phyloP scores from a whole-genome alignment of 2,113 vertebrate species.

The Drymodes brunneopygia region DNA sequence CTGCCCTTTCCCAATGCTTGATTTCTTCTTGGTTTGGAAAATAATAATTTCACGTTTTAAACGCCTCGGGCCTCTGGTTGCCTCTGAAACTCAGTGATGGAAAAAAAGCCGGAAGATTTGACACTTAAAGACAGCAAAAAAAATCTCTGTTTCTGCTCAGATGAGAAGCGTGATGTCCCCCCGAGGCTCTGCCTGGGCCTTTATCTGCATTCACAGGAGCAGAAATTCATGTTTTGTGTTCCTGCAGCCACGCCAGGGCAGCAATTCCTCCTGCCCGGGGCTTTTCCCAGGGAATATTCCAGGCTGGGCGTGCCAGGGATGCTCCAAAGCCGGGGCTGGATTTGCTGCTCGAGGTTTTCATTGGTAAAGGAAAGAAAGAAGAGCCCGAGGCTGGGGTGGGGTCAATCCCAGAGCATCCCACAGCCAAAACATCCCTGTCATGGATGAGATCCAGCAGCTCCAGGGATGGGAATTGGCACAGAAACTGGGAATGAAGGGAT shows the following conservation, averaged over 20 bases:
- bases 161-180: neutral
- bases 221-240: neutral
- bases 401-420: neutral
- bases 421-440: neutral
- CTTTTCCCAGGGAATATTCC: neutral
- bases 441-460: neutral
- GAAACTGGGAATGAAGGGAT: neutral
- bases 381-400: neutral
- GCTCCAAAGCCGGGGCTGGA: neutral
- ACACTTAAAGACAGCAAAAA: neutral
- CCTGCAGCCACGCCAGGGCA: neutral
- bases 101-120: neutral
- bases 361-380: neutral
- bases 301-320: neutral
- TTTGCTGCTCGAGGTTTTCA: neutral
- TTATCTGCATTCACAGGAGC: neutral
- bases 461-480: neutral
- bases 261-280: neutral
- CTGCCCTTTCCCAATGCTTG: neutral
- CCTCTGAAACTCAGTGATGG: neutral
- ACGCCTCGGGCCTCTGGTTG: neutral
- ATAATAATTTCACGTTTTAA: neutral
- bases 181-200: neutral
- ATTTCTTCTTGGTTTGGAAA: neutral
- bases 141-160: neutral